Evolutionary conservation across 2,797 vertebrate genomes (phyloP).

Genomic region (Loriculus beryllinus): DNA sequence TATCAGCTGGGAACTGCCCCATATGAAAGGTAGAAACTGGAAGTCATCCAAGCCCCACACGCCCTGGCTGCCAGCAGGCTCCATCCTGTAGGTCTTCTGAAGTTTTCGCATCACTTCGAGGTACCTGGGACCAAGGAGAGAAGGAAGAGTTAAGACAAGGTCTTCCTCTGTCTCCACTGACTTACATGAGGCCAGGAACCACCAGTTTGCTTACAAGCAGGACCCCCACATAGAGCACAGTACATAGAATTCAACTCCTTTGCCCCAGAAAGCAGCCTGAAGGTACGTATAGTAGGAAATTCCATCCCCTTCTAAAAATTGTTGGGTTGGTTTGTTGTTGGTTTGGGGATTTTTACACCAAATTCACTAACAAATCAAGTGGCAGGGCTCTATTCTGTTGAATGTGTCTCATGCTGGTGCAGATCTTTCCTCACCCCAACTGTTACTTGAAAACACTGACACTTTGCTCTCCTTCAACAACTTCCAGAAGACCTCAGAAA

Average conservation of each 20-base stretch:
- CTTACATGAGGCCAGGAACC: background rate
- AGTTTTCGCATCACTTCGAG: slow-evolving; percentile 92
- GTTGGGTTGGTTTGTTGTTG: background rate
- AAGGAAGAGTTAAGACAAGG: background rate
- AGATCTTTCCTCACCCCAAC: background rate
- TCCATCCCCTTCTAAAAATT: background rate
- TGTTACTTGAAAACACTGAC: background rate
- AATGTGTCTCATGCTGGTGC: background rate
- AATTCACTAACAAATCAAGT: background rate
- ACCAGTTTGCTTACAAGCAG: background rate
- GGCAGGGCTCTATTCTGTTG: background rate
- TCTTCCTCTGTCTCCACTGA: background rate
- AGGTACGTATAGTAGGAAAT: background rate
- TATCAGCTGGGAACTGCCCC: slow-evolving; percentile 95
- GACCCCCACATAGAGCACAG: background rate
- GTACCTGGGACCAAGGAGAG: slow-evolving; percentile 78
- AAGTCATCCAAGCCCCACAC: slow-evolving; percentile 98
- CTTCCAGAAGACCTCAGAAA: background rate
- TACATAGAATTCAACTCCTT: background rate
- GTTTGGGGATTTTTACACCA: background rate
- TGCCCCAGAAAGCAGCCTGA: background rate
- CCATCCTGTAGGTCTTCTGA: slow-evolving; percentile 96
- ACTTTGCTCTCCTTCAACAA: background rate
- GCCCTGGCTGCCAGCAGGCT: slow-evolving; percentile 96
- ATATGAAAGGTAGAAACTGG: slow-evolving; percentile 96